phyloP scores from a whole-genome alignment of 2,888 invertebrate species.

The Sclerodermus sp. region DNA sequence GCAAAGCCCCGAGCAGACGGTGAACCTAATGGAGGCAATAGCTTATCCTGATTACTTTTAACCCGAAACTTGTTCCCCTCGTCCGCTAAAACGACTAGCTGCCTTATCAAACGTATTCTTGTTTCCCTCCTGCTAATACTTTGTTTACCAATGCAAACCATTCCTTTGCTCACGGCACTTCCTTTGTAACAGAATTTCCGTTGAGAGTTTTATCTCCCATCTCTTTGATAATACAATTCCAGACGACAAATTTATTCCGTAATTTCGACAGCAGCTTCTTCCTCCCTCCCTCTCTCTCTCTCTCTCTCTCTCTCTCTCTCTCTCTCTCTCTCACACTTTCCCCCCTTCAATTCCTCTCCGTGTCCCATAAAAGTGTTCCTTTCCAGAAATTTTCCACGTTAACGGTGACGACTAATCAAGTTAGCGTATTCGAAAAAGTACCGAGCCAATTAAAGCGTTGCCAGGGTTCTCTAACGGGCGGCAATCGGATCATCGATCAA shows the following conservation, averaged over 20 bases:
- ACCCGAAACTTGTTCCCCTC: conserved; percentile 28
- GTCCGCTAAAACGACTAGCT: conserved; percentile 9
- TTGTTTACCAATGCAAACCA: conserved; percentile 18
- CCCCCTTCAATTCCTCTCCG: neutral
- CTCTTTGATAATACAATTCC: conserved; percentile 15
- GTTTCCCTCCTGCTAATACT: neutral
- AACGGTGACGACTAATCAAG: no score
- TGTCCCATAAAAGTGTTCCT: neutral
- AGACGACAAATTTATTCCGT: conserved; percentile 16
- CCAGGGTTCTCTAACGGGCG: no score
- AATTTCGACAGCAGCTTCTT: conserved; percentile 1
- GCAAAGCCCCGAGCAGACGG: conserved; percentile 31
- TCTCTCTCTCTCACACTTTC: neutral
- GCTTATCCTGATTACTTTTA: conserved; percentile 47
- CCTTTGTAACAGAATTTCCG: conserved; percentile 17
- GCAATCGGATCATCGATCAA: no score
- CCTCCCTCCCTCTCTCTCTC: neutral
- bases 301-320: neutral
- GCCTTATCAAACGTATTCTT: conserved; percentile 14
- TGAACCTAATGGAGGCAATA: conserved; percentile 39
- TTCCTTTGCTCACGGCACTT: conserved; percentile 15
- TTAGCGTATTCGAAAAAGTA: neutral
- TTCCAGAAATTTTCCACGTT: neutral
- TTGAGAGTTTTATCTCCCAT: conserved; percentile 17
- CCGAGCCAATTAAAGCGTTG: neutral